Evolutionary conservation across 1,140 invertebrate species (phyloP).

Genomic region (Venturia canescens): DNA sequence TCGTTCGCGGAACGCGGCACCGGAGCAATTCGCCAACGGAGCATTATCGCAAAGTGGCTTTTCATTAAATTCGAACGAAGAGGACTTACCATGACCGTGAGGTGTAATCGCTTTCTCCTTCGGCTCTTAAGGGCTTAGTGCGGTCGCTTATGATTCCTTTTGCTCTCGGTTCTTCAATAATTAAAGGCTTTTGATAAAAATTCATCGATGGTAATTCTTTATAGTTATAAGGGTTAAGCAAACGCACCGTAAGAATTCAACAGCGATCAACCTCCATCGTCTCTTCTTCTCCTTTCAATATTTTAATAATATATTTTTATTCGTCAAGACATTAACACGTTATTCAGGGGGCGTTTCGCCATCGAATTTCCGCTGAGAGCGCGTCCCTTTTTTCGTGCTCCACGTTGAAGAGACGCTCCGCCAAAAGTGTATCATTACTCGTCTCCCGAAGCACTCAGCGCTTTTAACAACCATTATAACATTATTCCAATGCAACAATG

Average conservation of each 20-base stretch:
- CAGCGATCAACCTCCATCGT: not conserved
- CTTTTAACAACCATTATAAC: too few relatives aligned
- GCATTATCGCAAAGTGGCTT: slow-evolving; percentile 39
- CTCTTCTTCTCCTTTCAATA: too few relatives aligned
- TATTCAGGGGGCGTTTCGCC: too few relatives aligned
- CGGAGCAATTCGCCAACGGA: not conserved
- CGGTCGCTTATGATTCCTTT: not conserved
- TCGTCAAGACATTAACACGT: too few relatives aligned
- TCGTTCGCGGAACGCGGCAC: not conserved
- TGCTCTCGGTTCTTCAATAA: not conserved
- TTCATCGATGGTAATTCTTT: slow-evolving; percentile 11
- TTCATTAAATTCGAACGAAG: slow-evolving; percentile 29
- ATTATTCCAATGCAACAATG: too few relatives aligned
- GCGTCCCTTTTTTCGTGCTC: too few relatives aligned
- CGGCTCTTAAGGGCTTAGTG: slow-evolving; percentile 2
- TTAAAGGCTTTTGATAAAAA: not conserved
- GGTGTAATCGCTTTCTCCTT: not conserved
- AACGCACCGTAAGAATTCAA: not conserved
- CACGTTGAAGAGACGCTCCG: too few relatives aligned
- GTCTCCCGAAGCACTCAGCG: too few relatives aligned
- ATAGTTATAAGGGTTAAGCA: not conserved
- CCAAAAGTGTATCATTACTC: too few relatives aligned
- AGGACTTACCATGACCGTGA: not conserved
- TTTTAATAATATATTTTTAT: too few relatives aligned
- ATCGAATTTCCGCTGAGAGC: too few relatives aligned